These are phyloP conservation scores for Lepidocyrtoides sp. DNA, from an alignment of 2,888 invertebrate genomes.

Conservation along the genomic window DNA sequence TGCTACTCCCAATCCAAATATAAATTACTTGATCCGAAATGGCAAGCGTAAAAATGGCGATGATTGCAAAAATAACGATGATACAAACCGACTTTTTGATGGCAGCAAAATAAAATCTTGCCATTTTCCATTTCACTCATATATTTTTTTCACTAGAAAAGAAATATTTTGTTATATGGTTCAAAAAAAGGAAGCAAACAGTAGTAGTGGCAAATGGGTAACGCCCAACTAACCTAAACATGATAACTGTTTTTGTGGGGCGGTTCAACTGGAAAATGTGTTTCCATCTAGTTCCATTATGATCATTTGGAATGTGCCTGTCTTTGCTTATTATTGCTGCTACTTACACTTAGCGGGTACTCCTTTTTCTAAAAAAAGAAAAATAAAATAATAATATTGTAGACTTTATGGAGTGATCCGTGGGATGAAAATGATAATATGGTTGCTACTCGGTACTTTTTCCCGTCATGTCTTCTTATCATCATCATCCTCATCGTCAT, in stretches of 20 bases:
- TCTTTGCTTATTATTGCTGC: constrained; percentile 54
- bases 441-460: background rate
- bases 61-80: constrained; percentile 9
- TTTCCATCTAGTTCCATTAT: constrained; percentile 22
- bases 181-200: background rate
- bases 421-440: background rate
- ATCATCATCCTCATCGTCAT: background rate
- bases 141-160: background rate
- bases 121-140: constrained; percentile 27
- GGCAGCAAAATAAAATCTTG: background rate
- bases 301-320: constrained; percentile 35
- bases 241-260: background rate
- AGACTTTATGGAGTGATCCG: constrained; percentile 18
- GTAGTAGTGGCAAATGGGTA: constrained; percentile 41
- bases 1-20: constrained; percentile 18
- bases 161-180: background rate
- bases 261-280: background rate
- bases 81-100: constrained; percentile 16
- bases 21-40: constrained; percentile 27
- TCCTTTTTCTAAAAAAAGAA: constrained; percentile 27
- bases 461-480: constrained; percentile 50
- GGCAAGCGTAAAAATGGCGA: constrained; percentile 28
- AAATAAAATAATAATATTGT: background rate
- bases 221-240: constrained; percentile 53
- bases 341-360: constrained; percentile 2